These are phyloP conservation scores for Rhinatrema bivittatum DNA, from an alignment of 2,797 vertebrate genomes.

Conservation along the genomic window DNA sequence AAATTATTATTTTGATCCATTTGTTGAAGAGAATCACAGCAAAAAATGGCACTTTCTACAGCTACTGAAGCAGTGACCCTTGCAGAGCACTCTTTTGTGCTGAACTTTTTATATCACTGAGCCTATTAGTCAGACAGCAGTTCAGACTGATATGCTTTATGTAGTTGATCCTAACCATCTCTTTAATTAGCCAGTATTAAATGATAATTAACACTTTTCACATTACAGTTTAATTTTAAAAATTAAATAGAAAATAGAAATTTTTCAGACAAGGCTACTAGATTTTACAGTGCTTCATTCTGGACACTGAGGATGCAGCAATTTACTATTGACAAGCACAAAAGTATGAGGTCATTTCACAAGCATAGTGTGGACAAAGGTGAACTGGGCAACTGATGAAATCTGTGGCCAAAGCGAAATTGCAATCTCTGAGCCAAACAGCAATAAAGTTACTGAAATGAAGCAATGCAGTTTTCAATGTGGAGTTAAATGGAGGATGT, in stretches of 20 bases:
- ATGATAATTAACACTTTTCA: slow-evolving; percentile 69
- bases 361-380: slow-evolving; percentile 89
- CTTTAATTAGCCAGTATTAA: slow-evolving; percentile 62
- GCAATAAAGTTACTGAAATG: slow-evolving; percentile 96
- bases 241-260: slow-evolving; percentile 52
- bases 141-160: slow-evolving; percentile 39
- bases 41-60: slow-evolving; percentile 48
- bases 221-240: slow-evolving; percentile 51
- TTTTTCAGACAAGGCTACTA: slow-evolving; percentile 61
- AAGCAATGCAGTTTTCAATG: slow-evolving; percentile 78
- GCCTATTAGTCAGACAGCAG: slow-evolving; percentile 55
- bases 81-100: slow-evolving; percentile 34
- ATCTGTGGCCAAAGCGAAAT: slow-evolving; percentile 94
- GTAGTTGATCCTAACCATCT: slow-evolving; percentile 36
- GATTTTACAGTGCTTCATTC: slow-evolving; percentile 53
- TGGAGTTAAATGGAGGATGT: slow-evolving; percentile 83
- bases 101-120: slow-evolving; percentile 46
- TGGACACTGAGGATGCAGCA: slow-evolving; percentile 61
- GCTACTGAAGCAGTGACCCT: slow-evolving; percentile 55
- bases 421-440: slow-evolving; percentile 91
- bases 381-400: slow-evolving; percentile 96
- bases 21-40: slow-evolving; percentile 44
- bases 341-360: slow-evolving; percentile 85
- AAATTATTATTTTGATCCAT: slow-evolving; percentile 50
- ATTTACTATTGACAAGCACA: slow-evolving; percentile 83